These are phyloP conservation scores for Chymomyza procnemis DNA, from an alignment of 2,888 invertebrate genomes.

Conservation along the genomic window DNA sequence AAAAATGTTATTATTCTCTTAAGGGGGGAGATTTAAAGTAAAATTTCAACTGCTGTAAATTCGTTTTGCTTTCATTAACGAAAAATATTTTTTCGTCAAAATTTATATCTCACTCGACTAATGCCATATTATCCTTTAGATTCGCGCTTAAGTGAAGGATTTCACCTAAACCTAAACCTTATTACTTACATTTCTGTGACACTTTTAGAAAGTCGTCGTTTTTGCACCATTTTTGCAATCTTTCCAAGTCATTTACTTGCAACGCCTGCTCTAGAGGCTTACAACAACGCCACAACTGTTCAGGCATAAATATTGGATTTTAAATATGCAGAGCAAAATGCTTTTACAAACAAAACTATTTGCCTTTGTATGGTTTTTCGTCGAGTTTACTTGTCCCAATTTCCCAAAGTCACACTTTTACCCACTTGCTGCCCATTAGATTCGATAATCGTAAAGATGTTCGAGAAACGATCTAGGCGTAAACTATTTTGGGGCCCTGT, in stretches of 20 bases:
- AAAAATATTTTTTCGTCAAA: too few species aligned
- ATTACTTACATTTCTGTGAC: constrained; percentile 25
- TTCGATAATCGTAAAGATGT: constrained; percentile 63
- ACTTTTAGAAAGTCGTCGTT: constrained; percentile 19
- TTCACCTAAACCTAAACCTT: too few species aligned
- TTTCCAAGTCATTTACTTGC: constrained; percentile 51
- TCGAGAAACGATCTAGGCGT: constrained; percentile 52
- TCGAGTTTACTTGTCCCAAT: constrained; percentile 29
- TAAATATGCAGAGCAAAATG: constrained; percentile 42
- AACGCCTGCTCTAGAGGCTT: constrained; percentile 4
- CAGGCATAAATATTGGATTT: neutral
- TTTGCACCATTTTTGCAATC: constrained; percentile 29
- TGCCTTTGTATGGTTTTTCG: constrained; percentile 57
- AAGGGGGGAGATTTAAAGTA: too few species aligned
- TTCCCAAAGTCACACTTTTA: neutral
- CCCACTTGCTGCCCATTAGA: constrained; percentile 32
- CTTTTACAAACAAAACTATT: constrained; percentile 66
- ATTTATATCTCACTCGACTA: too few species aligned
- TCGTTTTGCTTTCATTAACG: too few species aligned
- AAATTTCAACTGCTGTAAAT: too few species aligned
- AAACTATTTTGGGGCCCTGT: neutral
- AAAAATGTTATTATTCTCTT: too few species aligned
- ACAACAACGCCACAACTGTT: neutral
- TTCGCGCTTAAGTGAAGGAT: too few species aligned
- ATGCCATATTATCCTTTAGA: too few species aligned